These are phyloP conservation scores for Galeopsomyia nigrocyanea DNA, from an alignment of 2,888 invertebrate species.

Conservation along the genomic window DNA sequence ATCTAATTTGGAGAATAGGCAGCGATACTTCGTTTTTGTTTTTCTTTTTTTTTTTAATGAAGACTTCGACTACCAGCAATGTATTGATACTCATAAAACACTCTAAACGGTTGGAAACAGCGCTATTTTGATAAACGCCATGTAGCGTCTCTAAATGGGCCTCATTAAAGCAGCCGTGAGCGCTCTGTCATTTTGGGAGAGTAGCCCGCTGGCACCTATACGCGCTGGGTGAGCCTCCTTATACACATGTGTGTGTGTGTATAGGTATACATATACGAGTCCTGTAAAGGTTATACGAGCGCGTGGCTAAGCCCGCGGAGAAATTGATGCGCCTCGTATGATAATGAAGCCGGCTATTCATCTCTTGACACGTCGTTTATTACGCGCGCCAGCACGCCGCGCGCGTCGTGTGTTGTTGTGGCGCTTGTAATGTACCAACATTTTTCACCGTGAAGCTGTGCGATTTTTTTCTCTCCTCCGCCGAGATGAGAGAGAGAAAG, in stretches of 20 bases:
- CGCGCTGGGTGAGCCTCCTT: too few species aligned
- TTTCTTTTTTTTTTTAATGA: too few species aligned
- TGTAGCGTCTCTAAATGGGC: constrained; percentile 26
- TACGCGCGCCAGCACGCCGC: constrained; percentile 47
- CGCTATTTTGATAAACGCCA: constrained; percentile 36
- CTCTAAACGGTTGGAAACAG: neutral
- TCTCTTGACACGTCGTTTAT: constrained; percentile 38
- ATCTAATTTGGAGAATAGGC: too few species aligned
- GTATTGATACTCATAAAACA: too few species aligned
- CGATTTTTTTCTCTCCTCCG: too few species aligned
- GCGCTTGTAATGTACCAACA: constrained; percentile 41
- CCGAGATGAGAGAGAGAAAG: too few species aligned
- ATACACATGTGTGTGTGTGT: too few species aligned
- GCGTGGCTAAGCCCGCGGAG: neutral
- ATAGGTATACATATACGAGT: too few species aligned
- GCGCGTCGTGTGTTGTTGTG: constrained; percentile 11
- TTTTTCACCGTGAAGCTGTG: too few species aligned
- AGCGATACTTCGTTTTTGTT: too few species aligned
- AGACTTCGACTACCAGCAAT: too few species aligned
- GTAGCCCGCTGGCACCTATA: neutral
- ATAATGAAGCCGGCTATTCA: constrained; percentile 41
- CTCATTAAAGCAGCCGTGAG: neutral
- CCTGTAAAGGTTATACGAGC: neutral
- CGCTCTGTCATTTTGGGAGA: constrained; percentile 18
- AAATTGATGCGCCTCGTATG: constrained; percentile 42